Base-by-base conservation (phyloP, 2,113 vertebrate genomes). In the Cyphomyrus discorhynchus region DNA sequence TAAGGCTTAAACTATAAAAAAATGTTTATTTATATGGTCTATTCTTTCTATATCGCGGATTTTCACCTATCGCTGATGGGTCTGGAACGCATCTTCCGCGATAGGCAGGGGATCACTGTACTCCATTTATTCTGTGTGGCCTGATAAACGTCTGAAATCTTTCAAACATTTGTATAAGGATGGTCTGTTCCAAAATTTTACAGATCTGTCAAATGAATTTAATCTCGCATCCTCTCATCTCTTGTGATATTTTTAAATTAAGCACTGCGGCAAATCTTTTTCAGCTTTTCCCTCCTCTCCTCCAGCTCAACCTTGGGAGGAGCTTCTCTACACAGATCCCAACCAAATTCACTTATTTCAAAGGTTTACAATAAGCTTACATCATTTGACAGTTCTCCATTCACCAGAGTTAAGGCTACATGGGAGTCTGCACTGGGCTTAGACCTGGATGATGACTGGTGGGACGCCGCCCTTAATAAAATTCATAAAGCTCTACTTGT, bases 151-250 rank as follows among this genome's bases (percentile, higher is more conserved):
- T 24, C 24, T 86, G 49, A 86, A 52, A 53, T 50, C 17, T 86
- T 91, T 90, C 8, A 80, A 35, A 85, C 87, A 80, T 39, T 42
- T 90, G 0, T 58, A 89, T 24, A 91, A 90, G 50, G 82, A 82
- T 80, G 21, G 50, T 77, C 27, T 15, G 7, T 90, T 90, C 35
- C 52, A 10, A 74, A 89, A 50, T 35, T 90, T 50, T 83, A 49
- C 87, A 4, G 19, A 62, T 27, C 1, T 90, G 27, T 88, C 85
- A 21, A 17, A 17, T 45, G 70, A 90, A 39, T 90, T 66, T 49
- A 19, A 86, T 21, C 58, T 82, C 10, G 42, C 91, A 17, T 2
- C 17, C 35, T 89, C 89, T 7, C 89, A 87, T 52, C 5, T 86
- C 10, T 74, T 90, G 31, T 15, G 35, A 11, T 88, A 49, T n/a